Percentiles rank a stretch among this genome's conserved stretches.
Evolutionary conservation across 2,113 vertebrate species (phyloP).

Genomic region (Corythornis vintsioides): DNA sequence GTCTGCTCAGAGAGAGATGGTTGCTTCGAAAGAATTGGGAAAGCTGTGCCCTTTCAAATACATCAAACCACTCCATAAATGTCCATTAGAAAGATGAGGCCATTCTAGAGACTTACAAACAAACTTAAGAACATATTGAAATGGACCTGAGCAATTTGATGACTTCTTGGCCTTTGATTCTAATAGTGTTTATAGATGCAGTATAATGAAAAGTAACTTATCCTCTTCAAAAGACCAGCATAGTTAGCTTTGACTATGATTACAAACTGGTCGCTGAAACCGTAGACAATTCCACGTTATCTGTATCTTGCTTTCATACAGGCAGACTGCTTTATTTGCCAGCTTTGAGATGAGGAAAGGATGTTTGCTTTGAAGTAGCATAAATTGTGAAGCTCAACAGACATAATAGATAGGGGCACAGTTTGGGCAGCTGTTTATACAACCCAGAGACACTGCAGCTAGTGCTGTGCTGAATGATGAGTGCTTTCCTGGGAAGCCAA

Average conservation of each 20-base stretch:
- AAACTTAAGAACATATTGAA: neutral
- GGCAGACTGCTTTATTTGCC: neutral
- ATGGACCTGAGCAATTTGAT: neutral
- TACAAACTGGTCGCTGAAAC: neutral
- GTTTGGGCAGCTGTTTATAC: neutral
- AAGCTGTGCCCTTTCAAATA: slow-evolving; percentile 1
- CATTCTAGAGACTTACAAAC: slow-evolving; percentile 6
- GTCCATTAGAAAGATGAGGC: slow-evolving; percentile 13
- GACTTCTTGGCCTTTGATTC: neutral
- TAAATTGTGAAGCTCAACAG: neutral
- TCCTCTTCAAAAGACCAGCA: neutral
- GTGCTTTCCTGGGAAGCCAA: neutral
- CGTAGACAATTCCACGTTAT: neutral
- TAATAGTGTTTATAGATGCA: neutral
- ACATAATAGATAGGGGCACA: fast-evolving
- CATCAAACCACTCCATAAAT: neutral
- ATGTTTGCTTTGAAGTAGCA: neutral
- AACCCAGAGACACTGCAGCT: neutral
- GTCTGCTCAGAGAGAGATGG: neutral
- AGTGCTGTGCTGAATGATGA: neutral
- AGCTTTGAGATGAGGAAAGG: neutral
- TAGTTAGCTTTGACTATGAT: neutral
- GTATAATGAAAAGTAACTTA: neutral
- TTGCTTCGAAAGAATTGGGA: neutral
- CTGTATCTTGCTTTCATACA: neutral